Conservation (phyloP, 2,888 invertebrate genomes). For the Dendrolimus houi region DNA sequence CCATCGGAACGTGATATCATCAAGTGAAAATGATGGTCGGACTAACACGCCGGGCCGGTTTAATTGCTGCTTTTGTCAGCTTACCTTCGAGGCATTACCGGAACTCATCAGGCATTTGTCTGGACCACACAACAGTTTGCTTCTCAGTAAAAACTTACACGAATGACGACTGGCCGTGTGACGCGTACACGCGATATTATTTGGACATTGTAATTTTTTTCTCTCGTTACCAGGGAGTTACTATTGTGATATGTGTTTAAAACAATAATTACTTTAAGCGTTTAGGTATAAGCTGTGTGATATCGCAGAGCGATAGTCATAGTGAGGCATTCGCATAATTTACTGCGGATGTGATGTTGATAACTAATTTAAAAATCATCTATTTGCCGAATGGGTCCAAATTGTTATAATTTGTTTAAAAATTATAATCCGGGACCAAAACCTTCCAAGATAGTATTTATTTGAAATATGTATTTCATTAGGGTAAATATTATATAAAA, state of each 20-base stretch:
- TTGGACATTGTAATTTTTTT: conserved; percentile 60
- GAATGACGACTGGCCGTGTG: conserved; percentile 74
- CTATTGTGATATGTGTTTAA: conserved; percentile 75
- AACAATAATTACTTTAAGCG: conserved; percentile 56
- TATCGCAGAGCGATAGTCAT: conserved; percentile 72
- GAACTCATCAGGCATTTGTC: conserved; percentile 91
- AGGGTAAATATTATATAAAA: conserved; percentile 71
- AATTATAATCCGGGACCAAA: conserved; percentile 76
- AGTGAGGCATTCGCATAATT: conserved; percentile 49
- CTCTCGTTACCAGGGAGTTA: conserved; percentile 58
- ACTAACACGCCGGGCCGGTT: conserved; percentile 80
- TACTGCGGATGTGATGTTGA: conserved; percentile 51
- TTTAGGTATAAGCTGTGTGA: conserved; percentile 52
- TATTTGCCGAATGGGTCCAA: conserved; percentile 72
- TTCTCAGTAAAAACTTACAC: conserved; percentile 91
- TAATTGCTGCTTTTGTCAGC: conserved; percentile 91
- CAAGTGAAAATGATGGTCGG: conserved; percentile 83
- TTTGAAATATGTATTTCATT: conserved; percentile 74
- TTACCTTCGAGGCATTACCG: conserved; percentile 90
- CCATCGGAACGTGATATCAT: conserved; percentile 91
- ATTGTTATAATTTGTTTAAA: conserved; percentile 76
- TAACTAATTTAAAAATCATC: conserved; percentile 56
- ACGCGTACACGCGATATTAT: conserved; percentile 42
- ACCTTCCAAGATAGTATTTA: conserved; percentile 77
- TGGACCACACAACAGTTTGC: conserved; percentile 91